Evolutionary conservation across 1,140 invertebrate genomes (phyloP), one percentile per base, ranked within the genome.

Genomic region (Drosophila sechellia): DNA sequence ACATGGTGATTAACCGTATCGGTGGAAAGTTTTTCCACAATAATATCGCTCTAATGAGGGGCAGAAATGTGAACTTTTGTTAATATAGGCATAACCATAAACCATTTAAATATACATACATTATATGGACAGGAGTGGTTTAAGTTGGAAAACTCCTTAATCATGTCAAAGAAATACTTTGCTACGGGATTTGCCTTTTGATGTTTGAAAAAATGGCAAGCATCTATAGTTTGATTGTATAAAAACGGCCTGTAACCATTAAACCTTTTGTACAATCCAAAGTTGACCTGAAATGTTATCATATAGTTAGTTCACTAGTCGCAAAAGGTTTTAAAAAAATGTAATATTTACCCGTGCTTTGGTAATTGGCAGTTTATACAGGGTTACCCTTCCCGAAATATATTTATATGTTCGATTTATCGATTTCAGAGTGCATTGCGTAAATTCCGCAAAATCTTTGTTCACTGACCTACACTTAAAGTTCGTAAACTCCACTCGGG

Each of bases 111-210:
- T 31, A 6, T 8, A 12, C 56, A 10, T 34, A 57, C 56, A 4
- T 65, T 13, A 15, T 12, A 65, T 1, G 61, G 54, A 48, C 54
- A 65, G 3, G 61, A 5, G 17, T 65, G 61, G 15, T 65, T 65
- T 3, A 65, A 4, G 13, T 65, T 65, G 0, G 54, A 31, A 3
- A 4, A 1, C 1, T 5, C 8, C 4, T 12, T 27, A 12, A 46
- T 2, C 11, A 65, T 20, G 10, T 12, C 35, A 25, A 31, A 34
- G 37, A 65, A 59, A 22, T 31, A 65, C 5, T n/a, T 48, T 0
- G 15, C n/a, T 0, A 65, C 5, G 3, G 61, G 54, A 5, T 48
- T 59, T 10, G 39, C 31, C 4, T n/a, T 59, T 1, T 15, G 22
- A 13, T 27, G 10, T 8, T 11, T 11, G 5, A 65, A 15, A 25